phyloP scores from a whole-genome alignment of 2,888 invertebrate species.

The Nasonovia ribisnigri region DNA sequence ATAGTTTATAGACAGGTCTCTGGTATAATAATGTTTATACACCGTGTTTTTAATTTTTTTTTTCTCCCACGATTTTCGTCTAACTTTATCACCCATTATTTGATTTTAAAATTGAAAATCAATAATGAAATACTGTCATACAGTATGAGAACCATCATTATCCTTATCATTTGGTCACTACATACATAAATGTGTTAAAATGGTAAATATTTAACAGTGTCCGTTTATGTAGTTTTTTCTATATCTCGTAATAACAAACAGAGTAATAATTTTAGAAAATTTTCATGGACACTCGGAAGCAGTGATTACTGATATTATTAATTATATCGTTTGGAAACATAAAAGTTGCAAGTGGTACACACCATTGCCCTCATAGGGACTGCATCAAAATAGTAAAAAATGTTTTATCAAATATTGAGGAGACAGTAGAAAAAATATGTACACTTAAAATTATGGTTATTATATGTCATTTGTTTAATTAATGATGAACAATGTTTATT shows the following conservation, averaged over 20 bases:
- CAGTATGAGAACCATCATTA: neutral
- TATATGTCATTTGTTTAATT: neutral
- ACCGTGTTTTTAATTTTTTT: neutral
- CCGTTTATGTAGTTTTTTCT: neutral
- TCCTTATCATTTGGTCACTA: neutral
- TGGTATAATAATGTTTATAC: neutral
- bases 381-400: neutral
- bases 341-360: neutral
- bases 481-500: neutral
- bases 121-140: neutral
- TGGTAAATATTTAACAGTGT: neutral
- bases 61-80: neutral
- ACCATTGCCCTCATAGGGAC: neutral
- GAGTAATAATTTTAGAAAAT: neutral
- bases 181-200: neutral
- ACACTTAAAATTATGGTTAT: neutral
- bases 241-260: neutral
- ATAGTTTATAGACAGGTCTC: neutral
- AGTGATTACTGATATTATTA: neutral
- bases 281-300: neutral
- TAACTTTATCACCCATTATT: neutral
- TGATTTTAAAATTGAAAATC: neutral
- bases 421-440: neutral
- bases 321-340: too few relatives aligned
- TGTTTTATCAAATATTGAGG: neutral